Percentiles rank a stretch among this genome's conserved stretches.
Evolutionary conservation across 64 coral and sea anemone species (phyloP).

Genomic region (Actinia tenebrosa): DNA sequence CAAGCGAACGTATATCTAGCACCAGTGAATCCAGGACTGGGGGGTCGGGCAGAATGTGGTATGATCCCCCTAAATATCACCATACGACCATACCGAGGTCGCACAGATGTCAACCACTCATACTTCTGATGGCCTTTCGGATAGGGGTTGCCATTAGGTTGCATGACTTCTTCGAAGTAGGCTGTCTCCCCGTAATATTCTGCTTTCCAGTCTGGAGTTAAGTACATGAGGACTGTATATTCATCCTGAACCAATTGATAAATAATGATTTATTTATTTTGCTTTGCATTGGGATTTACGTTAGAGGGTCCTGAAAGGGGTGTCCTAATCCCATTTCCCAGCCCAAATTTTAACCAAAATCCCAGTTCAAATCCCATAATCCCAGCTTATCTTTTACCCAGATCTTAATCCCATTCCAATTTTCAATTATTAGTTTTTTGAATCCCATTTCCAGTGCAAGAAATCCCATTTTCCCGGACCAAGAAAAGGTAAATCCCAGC

Average conservation of each 20-base stretch:
- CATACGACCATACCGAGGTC: slow-evolving; percentile 88
- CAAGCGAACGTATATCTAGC: slow-evolving; percentile 93
- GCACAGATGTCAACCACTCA: slow-evolving; percentile 77
- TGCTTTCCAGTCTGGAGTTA: slow-evolving; percentile 80
- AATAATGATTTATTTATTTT: too few relatives aligned
- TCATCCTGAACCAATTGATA: slow-evolving; percentile 50
- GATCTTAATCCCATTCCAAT: too few relatives aligned
- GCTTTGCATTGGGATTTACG: too few relatives aligned
- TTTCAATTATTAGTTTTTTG: too few relatives aligned
- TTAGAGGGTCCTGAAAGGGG: too few relatives aligned
- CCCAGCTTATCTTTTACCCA: too few relatives aligned
- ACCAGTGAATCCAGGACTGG: slow-evolving; percentile 75
- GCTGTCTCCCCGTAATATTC: slow-evolving; percentile 90
- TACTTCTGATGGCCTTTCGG: slow-evolving; percentile 67
- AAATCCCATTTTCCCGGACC: too few relatives aligned
- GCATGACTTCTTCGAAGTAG: slow-evolving; percentile 65
- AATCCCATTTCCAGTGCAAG: too few relatives aligned
- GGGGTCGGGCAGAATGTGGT: slow-evolving; percentile 91
- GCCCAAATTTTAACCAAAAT: too few relatives aligned
- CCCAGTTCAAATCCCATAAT: too few relatives aligned
- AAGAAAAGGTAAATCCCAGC: too few relatives aligned
- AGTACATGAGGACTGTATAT: slow-evolving; percentile 92
- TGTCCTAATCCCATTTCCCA: too few relatives aligned
- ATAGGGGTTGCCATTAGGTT: slow-evolving; percentile 39
- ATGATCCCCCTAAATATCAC: slow-evolving; percentile 92